Percentiles rank a stretch among this genome's conserved stretches.
Evolutionary conservation across 1,140 invertebrate genomes (phyloP).

Genomic region (Forficula auricularia): DNA sequence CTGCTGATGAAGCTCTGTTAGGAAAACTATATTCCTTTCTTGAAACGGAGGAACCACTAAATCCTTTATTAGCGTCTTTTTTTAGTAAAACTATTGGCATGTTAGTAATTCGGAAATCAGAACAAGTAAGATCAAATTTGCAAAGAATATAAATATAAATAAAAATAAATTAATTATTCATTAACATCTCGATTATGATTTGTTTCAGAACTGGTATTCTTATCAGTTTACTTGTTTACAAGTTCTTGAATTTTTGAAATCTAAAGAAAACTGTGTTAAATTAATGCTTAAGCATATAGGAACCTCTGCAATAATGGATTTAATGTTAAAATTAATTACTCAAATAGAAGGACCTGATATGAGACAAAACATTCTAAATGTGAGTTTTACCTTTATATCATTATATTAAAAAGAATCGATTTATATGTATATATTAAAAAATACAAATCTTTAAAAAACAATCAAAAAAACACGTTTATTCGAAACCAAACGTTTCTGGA

Average conservation of each 20-base stretch:
- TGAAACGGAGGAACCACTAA: slow-evolving; percentile 67
- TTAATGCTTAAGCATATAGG: slow-evolving; percentile 73
- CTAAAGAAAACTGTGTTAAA: slow-evolving; percentile 66
- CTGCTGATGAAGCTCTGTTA: slow-evolving; percentile 55
- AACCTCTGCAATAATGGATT: slow-evolving; percentile 89
- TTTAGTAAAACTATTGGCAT: slow-evolving; percentile 86
- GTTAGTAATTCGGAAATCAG: slow-evolving; percentile 60
- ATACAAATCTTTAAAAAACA: too few relatives aligned
- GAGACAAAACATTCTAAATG: slow-evolving; percentile 64
- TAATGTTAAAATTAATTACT: slow-evolving; percentile 72
- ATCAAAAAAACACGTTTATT: too few relatives aligned
- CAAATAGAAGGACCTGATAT: slow-evolving; percentile 63
- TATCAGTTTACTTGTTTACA: slow-evolving; percentile 78
- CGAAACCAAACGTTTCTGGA: too few relatives aligned
- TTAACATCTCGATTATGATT: neutral
- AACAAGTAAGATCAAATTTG: slow-evolving; percentile 34
- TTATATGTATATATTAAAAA: too few relatives aligned
- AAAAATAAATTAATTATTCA: neutral
- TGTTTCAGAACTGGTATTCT: slow-evolving; percentile 65
- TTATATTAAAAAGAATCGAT: too few relatives aligned
- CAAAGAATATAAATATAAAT: slow-evolving; percentile 1
- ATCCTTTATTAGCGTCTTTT: slow-evolving; percentile 86
- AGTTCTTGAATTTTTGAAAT: slow-evolving; percentile 80
- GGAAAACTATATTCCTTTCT: slow-evolving; percentile 77
- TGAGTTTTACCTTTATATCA: slow-evolving; percentile 28